Evolutionary conservation across 2,113 vertebrate genomes (phyloP).

Genomic region (Charadrius vociferus): DNA sequence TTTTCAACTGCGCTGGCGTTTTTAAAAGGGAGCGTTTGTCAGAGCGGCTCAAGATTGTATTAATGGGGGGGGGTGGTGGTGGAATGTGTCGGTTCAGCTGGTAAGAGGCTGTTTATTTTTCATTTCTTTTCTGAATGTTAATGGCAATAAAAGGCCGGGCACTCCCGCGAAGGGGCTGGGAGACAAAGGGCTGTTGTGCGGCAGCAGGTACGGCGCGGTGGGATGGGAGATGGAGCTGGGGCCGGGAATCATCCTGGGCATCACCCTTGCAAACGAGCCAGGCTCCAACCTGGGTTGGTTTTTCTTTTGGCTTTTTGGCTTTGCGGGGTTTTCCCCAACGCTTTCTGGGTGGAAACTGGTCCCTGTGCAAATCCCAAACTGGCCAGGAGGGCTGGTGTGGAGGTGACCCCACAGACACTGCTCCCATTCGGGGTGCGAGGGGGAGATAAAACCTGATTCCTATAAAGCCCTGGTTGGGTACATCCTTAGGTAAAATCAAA

Average conservation of each 20-base stretch:
- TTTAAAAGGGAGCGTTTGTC: not conserved
- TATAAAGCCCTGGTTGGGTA: not conserved
- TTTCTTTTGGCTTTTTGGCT: not conserved
- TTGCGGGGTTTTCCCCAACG: not conserved
- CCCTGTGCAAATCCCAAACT: not conserved
- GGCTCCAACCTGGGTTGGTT: fast-evolving
- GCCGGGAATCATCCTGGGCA: fast-evolving
- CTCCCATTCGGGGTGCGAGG: fast-evolving
- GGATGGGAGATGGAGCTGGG: fast-evolving
- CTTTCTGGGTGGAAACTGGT: not conserved
- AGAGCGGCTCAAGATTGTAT: not conserved
- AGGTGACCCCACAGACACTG: not conserved
- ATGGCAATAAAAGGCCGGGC: not conserved
- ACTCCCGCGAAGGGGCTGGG: not conserved
- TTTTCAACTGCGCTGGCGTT: not conserved
- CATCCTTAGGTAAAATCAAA: not conserved
- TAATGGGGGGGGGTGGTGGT: not conserved
- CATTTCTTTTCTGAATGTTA: not conserved
- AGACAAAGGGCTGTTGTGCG: not conserved
- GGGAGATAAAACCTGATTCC: not conserved
- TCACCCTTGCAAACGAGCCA: fast-evolving
- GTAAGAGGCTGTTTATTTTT: not conserved
- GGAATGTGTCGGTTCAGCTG: not conserved
- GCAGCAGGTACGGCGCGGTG: not conserved
- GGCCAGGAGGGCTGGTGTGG: not conserved